These are phyloP conservation scores for Siniperca scherzeri DNA, from an alignment of 2,797 vertebrate species.

Conservation along the genomic window DNA sequence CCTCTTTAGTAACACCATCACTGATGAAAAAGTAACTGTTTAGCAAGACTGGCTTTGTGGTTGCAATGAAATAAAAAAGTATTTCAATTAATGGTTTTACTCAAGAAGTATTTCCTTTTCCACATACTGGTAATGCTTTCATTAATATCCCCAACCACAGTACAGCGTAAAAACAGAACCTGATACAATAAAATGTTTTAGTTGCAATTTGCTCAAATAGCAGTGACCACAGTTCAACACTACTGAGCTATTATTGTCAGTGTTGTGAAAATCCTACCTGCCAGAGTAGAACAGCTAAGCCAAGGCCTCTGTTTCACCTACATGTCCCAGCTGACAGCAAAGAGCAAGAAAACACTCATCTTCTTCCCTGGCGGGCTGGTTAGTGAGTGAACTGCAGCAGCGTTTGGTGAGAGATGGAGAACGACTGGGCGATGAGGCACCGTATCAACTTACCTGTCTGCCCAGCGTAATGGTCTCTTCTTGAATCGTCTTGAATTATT, in stretches of 20 bases:
- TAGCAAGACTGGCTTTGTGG: background rate
- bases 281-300: slow-evolving; percentile 27
- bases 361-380: slow-evolving; percentile 11
- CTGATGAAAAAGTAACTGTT: background rate
- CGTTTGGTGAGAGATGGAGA: slow-evolving; percentile 48
- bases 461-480: slow-evolving; percentile 91
- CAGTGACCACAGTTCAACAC: slow-evolving; percentile 1
- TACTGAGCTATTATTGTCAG: slow-evolving; percentile 1
- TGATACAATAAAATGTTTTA: background rate
- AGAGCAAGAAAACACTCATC: slow-evolving; percentile 44
- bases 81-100: background rate
- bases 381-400: slow-evolving; percentile 42
- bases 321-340: slow-evolving; percentile 44
- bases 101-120: background rate
- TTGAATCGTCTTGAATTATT: slow-evolving; percentile 94
- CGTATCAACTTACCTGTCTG: slow-evolving; percentile 92
- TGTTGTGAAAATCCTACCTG: slow-evolving; percentile 62
- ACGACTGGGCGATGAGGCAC: slow-evolving; percentile 36
- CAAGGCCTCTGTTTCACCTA: slow-evolving; percentile 52
- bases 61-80: background rate
- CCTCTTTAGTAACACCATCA: background rate
- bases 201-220: slow-evolving; percentile 1
- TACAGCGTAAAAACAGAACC: background rate
- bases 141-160: background rate
- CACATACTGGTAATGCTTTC: background rate